These are phyloP conservation scores for Gryllus bimaculatus DNA, from an alignment of 1,140 invertebrate species.

Conservation along the genomic window DNA sequence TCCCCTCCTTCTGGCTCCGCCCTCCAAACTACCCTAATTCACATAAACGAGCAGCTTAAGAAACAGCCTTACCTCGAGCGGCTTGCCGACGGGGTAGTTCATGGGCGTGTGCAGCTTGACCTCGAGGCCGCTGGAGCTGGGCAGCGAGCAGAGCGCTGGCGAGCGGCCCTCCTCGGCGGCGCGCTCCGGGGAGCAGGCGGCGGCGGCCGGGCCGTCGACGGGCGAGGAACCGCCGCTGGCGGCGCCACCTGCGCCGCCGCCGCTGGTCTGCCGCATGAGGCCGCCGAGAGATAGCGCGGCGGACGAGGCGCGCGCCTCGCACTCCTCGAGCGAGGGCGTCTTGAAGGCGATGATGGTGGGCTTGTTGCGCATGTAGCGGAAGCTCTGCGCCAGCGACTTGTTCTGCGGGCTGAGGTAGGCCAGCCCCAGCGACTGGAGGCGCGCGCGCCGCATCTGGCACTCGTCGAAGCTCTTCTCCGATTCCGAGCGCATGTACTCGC, in stretches of 20 bases:
- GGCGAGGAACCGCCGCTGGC: slow-evolving; percentile 22
- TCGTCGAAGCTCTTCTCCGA: slow-evolving; percentile 67
- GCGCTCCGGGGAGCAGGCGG: slow-evolving; percentile 26
- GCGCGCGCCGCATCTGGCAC: slow-evolving; percentile 48
- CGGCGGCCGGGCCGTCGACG: background rate
- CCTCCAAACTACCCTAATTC: no score
- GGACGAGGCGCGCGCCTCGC: slow-evolving; percentile 35
- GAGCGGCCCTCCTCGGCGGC: slow-evolving; percentile 44
- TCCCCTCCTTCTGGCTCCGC: no score
- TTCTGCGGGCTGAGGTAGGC: slow-evolving; percentile 66
- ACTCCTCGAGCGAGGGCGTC: slow-evolving; percentile 61
- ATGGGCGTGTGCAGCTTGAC: slow-evolving; percentile 26
- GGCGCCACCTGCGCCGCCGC: background rate
- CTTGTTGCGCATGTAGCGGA: slow-evolving; percentile 73
- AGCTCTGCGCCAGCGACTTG: slow-evolving; percentile 65
- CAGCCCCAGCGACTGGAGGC: slow-evolving; percentile 51
- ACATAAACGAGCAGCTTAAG: no score
- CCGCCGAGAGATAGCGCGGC: slow-evolving; percentile 22
- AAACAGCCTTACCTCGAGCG: slow-evolving; percentile 54
- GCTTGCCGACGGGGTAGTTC: slow-evolving; percentile 70
- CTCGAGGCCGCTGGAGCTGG: slow-evolving; percentile 26
- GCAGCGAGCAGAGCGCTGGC: slow-evolving; percentile 28
- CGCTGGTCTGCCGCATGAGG: background rate
- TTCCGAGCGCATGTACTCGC: slow-evolving; percentile 63
- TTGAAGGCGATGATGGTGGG: slow-evolving; percentile 79